phyloP scores from a whole-genome alignment of 2,888 invertebrate species.

The Cosmorhoe ocellata region DNA sequence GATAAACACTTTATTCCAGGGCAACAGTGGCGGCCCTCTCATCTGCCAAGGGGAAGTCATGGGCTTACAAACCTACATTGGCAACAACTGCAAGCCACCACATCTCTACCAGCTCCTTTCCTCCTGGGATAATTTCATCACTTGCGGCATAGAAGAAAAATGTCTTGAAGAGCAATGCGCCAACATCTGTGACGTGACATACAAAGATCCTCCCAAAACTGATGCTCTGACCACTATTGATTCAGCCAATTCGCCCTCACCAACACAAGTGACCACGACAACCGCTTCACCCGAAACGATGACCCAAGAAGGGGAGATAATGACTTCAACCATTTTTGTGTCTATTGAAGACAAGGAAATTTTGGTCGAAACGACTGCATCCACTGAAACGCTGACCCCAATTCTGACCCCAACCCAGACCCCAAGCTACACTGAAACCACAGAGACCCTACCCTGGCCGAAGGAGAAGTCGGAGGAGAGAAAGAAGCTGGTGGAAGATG shows the following conservation, averaged over 20 bases:
- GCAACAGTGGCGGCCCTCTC: conserved; percentile 70
- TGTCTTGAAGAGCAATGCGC: conserved; percentile 54
- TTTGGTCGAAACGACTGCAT: neutral
- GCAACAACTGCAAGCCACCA: conserved; percentile 61
- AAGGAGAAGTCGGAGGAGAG: conserved; percentile 36
- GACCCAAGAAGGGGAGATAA: conserved; percentile 1
- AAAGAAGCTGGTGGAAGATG: conserved; percentile 30
- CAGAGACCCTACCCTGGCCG: conserved; percentile 37
- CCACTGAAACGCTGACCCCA: neutral
- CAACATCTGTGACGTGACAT: conserved; percentile 50
- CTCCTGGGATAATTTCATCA: conserved; percentile 61
- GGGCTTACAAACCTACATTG: conserved; percentile 68
- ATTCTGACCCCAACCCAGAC: neutral
- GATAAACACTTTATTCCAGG: conserved; percentile 44
- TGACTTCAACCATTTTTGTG: neutral
- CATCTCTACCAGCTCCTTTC: conserved; percentile 63
- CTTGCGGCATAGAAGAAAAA: conserved; percentile 58
- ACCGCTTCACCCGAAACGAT: conserved; percentile 3
- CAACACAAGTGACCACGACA: neutral
- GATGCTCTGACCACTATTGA: neutral
- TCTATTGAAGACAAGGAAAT: neutral
- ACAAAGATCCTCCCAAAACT: conserved; percentile 50
- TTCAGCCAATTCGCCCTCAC: neutral
- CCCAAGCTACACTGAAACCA: conserved; percentile 1
- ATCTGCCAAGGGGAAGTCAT: conserved; percentile 60